Percentiles rank a stretch among this genome's conserved stretches.
These are phyloP conservation scores for Drosophila longiperda DNA, from an alignment of 2,888 invertebrate species.

Conservation along the genomic window DNA sequence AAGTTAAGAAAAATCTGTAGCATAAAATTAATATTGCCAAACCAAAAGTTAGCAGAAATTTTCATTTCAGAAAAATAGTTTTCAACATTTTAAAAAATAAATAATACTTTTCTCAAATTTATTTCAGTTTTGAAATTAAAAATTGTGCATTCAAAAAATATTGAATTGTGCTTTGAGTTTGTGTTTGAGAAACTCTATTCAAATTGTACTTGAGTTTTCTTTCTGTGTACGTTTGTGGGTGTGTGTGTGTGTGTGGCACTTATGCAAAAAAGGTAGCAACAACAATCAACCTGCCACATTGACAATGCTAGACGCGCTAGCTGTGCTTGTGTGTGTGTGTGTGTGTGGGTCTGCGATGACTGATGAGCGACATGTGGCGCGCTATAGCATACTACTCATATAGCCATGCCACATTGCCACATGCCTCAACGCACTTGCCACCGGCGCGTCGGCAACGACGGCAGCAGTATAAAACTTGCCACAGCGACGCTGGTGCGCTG, in stretches of 20 bases:
- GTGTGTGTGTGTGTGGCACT: slow-evolving; percentile 53
- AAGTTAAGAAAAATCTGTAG: background rate
- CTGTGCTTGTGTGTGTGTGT: slow-evolving; percentile 27
- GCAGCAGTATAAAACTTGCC: slow-evolving; percentile 14
- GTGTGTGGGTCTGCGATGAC: slow-evolving; percentile 48
- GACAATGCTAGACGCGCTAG: slow-evolving; percentile 74
- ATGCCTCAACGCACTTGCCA: slow-evolving; percentile 44
- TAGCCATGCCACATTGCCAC: slow-evolving; percentile 39
- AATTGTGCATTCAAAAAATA: background rate
- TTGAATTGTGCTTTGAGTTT: background rate
- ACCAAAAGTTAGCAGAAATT: background rate
- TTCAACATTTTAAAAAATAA: background rate
- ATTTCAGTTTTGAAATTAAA: background rate
- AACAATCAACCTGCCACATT: slow-evolving; percentile 78
- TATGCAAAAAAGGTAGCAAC: slow-evolving; percentile 79
- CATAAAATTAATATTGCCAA: background rate
- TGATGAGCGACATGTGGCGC: slow-evolving; percentile 75
- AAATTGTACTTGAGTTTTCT: background rate
- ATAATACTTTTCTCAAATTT: background rate
- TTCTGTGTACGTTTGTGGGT: background rate
- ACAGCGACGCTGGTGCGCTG: slow-evolving; percentile 18
- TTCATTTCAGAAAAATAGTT: background rate
- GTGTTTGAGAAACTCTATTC: background rate
- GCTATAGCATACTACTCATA: slow-evolving; percentile 17
- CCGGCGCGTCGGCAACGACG: slow-evolving; percentile 7